Evolutionary conservation across 2,113 vertebrate species (phyloP).

Genomic region (Procavia capensis): DNA sequence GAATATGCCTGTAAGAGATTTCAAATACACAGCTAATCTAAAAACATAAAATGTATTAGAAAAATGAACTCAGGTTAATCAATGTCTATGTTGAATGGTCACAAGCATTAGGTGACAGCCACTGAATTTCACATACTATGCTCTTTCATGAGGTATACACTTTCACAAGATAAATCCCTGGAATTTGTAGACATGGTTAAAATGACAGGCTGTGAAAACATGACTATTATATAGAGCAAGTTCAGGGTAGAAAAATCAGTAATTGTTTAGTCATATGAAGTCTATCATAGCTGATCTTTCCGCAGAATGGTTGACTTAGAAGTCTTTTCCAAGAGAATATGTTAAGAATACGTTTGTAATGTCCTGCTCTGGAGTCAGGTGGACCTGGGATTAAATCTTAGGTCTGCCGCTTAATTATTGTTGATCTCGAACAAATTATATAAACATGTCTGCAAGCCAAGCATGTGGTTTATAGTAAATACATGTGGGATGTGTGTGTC

Average conservation of each 20-base stretch:
- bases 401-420: neutral
- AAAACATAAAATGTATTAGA: conserved; percentile 4
- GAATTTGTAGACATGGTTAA: neutral
- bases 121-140: neutral
- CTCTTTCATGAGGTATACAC: neutral
- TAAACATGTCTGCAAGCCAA: neutral
- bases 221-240: neutral
- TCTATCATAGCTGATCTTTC: neutral
- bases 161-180: neutral
- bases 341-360: neutral
- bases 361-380: neutral
- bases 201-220: neutral
- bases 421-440: neutral
- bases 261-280: neutral
- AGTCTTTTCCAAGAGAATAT: conserved; percentile 15
- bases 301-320: neutral
- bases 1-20: neutral
- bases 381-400: neutral
- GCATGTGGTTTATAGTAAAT: neutral
- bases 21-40: neutral
- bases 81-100: neutral
- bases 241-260: neutral
- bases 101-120: neutral
- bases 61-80: neutral
- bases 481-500: neutral